Conservation (phyloP, 2,888 invertebrate genomes). For the Drosophila falleni region DNA sequence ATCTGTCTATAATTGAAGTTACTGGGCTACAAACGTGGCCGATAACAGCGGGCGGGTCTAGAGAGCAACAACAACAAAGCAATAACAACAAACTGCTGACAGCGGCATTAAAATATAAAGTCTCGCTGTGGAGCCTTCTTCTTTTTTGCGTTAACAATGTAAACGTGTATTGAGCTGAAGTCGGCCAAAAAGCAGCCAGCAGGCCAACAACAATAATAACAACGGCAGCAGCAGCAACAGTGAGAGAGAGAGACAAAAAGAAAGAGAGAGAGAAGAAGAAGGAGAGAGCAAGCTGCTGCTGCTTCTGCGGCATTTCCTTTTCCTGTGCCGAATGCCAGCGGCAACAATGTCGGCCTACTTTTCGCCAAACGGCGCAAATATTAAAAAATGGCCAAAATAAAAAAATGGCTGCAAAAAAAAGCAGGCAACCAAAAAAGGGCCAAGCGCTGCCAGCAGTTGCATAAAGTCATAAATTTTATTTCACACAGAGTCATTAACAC, state of each 20-base stretch:
- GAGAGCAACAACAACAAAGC: slow-evolving; percentile 63
- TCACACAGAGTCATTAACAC: slow-evolving; percentile 80
- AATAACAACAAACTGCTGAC: slow-evolving; percentile 80
- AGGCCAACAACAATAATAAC: slow-evolving; percentile 40
- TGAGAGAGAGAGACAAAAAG: slow-evolving; percentile 1
- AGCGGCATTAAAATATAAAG: slow-evolving; percentile 79
- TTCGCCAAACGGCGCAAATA: slow-evolving; percentile 70
- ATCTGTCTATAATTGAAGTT: background rate
- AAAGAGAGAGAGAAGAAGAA: background rate
- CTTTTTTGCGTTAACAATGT: slow-evolving; percentile 71
- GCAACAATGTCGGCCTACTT: slow-evolving; percentile 81
- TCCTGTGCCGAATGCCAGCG: slow-evolving; percentile 73
- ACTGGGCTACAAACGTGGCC: slow-evolving; percentile 4
- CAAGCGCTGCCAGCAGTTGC: slow-evolving; percentile 73
- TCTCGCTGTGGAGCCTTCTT: slow-evolving; percentile 64
- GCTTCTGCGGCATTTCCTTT: slow-evolving; percentile 77
- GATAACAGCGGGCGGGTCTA: slow-evolving; percentile 41
- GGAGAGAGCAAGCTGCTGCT: slow-evolving; percentile 9
- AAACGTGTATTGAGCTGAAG: slow-evolving; percentile 70
- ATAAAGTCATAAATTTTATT: slow-evolving; percentile 81
- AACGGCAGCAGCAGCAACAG: slow-evolving; percentile 11
- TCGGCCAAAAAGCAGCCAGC: slow-evolving; percentile 66
- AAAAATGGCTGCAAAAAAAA: background rate
- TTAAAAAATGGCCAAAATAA: slow-evolving; percentile 71
- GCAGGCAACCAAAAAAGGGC: slow-evolving; percentile 34